Percentiles rank a stretch among this genome's conserved stretches.
These are phyloP conservation scores for Notodromas monacha DNA, from an alignment of 2,888 invertebrate genomes.

Conservation along the genomic window DNA sequence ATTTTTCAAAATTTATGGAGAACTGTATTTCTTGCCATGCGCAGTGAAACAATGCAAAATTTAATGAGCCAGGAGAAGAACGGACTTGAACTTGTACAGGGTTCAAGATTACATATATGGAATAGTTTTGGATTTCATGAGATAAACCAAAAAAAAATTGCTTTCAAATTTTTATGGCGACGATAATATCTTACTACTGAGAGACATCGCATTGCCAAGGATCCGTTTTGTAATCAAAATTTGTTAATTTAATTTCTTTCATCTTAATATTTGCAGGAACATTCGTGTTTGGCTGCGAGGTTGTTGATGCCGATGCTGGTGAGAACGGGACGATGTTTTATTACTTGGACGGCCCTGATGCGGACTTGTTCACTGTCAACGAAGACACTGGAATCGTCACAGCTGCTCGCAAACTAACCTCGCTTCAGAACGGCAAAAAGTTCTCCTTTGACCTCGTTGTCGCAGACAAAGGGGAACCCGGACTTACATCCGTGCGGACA, in stretches of 20 bases:
- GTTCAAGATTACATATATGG: too few relatives aligned
- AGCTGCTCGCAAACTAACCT: constrained; percentile 29
- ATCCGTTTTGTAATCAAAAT: too few relatives aligned
- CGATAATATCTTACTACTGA: too few relatives aligned
- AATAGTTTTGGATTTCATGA: too few relatives aligned
- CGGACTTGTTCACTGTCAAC: constrained; percentile 41
- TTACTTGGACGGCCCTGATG: constrained; percentile 37
- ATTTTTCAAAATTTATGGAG: too few relatives aligned
- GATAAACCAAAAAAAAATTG: too few relatives aligned
- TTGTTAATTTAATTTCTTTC: too few relatives aligned
- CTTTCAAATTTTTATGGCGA: too few relatives aligned
- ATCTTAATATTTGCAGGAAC: constrained; percentile 18
- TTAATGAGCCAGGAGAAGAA: neutral
- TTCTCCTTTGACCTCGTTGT: constrained; percentile 22
- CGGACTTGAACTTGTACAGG: neutral
- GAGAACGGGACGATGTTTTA: constrained; percentile 47
- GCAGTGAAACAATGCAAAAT: too few relatives aligned
- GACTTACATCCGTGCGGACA: constrained; percentile 35
- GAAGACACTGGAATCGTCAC: constrained; percentile 54
- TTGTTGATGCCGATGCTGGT: constrained; percentile 46
- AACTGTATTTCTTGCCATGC: too few relatives aligned
- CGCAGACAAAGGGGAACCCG: constrained; percentile 36
- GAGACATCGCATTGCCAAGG: too few relatives aligned
- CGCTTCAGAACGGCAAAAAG: constrained; percentile 18
- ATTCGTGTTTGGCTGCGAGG: constrained; percentile 66